phyloP scores from a whole-genome alignment of 2,888 invertebrate species.

The Gibbula magus region DNA sequence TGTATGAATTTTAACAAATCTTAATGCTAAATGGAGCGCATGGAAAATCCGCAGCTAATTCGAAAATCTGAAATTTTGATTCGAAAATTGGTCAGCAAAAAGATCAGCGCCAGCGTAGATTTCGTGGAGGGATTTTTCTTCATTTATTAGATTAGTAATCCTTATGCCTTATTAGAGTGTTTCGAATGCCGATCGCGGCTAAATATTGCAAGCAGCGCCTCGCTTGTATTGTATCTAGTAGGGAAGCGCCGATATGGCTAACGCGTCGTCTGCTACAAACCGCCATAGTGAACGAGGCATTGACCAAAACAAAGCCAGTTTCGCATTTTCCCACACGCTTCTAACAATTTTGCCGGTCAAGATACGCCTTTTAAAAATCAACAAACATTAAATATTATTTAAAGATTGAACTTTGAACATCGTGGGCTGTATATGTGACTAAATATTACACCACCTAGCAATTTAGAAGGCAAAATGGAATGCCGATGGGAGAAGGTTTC shows the following conservation, averaged over 20 bases:
- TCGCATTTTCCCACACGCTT: constrained; percentile 6
- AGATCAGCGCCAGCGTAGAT: background rate
- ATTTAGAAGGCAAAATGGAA: too few species aligned
- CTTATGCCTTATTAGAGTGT: constrained; percentile 17
- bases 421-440: too few species aligned
- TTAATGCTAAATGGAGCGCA: background rate
- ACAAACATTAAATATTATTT: background rate
- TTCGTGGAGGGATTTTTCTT: constrained; percentile 19
- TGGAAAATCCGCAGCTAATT: constrained; percentile 11
- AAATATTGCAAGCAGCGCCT: constrained; percentile 15
- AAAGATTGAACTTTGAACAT: too few species aligned
- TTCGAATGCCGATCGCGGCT: constrained; percentile 26
- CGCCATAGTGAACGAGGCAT: constrained; percentile 20
- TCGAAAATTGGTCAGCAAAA: constrained; percentile 20
- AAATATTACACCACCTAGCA: too few species aligned
- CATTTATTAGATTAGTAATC: constrained; percentile 28
- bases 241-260: background rate
- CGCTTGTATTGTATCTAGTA: constrained; percentile 25
- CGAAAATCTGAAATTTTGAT: constrained; percentile 21
- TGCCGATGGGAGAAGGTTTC: too few species aligned
- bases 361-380: background rate
- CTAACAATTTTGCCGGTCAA: background rate
- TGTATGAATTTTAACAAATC: background rate
- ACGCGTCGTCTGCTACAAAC: constrained; percentile 26
- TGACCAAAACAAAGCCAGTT: constrained; percentile 16